These are phyloP conservation scores for Lithobius niger DNA, from an alignment of 1,140 invertebrate genomes.

Conservation along the genomic window DNA sequence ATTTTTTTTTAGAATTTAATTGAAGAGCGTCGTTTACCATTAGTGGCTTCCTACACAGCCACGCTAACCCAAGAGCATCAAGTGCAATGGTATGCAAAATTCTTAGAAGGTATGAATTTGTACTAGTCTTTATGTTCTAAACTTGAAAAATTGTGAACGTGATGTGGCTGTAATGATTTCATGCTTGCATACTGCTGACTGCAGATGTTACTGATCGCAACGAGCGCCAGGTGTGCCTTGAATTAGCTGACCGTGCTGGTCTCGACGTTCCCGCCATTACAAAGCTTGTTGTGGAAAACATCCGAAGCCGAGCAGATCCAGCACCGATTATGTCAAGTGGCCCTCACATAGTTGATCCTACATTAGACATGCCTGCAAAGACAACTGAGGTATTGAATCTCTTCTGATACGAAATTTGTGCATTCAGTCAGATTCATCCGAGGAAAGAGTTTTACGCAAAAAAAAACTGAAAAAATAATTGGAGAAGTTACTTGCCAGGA, in stretches of 20 bases:
- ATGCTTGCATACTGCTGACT: too few relatives aligned
- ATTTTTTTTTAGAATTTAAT: slow-evolving; percentile 48
- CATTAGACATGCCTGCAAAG: too few relatives aligned
- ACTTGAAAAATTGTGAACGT: too few relatives aligned
- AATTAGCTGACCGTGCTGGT: slow-evolving; percentile 53
- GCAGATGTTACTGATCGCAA: slow-evolving; percentile 13
- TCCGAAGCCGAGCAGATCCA: slow-evolving; percentile 33
- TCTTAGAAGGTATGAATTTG: slow-evolving; percentile 45
- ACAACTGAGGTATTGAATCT: too few relatives aligned
- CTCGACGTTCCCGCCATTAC: slow-evolving; percentile 72
- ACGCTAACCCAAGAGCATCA: slow-evolving; percentile 55
- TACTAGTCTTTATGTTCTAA: neutral
- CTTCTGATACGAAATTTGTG: too few relatives aligned
- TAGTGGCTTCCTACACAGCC: slow-evolving; percentile 72
- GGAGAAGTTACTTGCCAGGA: too few relatives aligned
- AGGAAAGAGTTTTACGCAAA: too few relatives aligned
- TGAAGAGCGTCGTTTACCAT: slow-evolving; percentile 51
- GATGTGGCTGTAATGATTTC: too few relatives aligned
- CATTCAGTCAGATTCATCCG: too few relatives aligned
- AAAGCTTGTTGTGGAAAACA: slow-evolving; percentile 64
- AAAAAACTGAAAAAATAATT: too few relatives aligned
- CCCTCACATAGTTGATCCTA: too few relatives aligned
- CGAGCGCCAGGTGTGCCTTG: slow-evolving; percentile 36
- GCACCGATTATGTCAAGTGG: too few relatives aligned
- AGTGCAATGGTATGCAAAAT: slow-evolving; percentile 58